Evolutionary conservation across 2,113 vertebrate genomes (phyloP).

Genomic region (Anarrhichthys ocellatus): DNA sequence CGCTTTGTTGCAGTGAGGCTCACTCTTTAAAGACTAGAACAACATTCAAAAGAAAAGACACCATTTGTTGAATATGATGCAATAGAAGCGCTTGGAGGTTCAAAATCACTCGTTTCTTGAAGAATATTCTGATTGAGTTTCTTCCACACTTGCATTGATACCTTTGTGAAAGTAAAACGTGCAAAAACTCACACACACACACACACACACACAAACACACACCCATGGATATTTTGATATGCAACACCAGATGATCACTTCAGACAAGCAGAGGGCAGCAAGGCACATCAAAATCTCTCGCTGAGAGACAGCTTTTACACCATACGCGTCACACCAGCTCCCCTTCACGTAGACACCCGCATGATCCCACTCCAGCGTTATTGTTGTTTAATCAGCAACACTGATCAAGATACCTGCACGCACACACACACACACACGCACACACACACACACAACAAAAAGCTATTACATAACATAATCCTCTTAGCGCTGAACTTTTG

Average conservation of each 20-base stretch:
- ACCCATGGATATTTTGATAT: not conserved
- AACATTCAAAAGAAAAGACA: not conserved
- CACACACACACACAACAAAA: conserved; percentile 18
- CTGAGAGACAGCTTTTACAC: conserved; percentile 26
- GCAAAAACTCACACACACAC: not conserved
- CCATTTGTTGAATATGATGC: not conserved
- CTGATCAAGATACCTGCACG: conserved; percentile 38
- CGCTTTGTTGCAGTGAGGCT: not conserved
- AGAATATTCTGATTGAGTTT: not conserved
- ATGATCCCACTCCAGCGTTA: conserved; percentile 21
- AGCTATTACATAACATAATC: conserved; percentile 38
- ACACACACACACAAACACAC: not conserved
- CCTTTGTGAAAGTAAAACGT: not conserved
- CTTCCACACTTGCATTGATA: not conserved
- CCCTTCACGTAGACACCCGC: conserved; percentile 60
- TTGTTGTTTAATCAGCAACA: conserved; percentile 38
- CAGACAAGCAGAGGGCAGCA: not conserved
- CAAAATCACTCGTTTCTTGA: not conserved
- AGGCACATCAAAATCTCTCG: conserved; percentile 1
- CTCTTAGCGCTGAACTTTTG: conserved; percentile 19
- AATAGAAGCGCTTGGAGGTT: not conserved
- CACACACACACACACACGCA: conserved; percentile 5
- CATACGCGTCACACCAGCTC: not conserved
- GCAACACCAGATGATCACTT: not conserved
- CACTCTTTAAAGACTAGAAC: not conserved